These are phyloP conservation scores for Nannoperca obscura DNA, from an alignment of 2,797 vertebrate genomes.

Conservation along the genomic window DNA sequence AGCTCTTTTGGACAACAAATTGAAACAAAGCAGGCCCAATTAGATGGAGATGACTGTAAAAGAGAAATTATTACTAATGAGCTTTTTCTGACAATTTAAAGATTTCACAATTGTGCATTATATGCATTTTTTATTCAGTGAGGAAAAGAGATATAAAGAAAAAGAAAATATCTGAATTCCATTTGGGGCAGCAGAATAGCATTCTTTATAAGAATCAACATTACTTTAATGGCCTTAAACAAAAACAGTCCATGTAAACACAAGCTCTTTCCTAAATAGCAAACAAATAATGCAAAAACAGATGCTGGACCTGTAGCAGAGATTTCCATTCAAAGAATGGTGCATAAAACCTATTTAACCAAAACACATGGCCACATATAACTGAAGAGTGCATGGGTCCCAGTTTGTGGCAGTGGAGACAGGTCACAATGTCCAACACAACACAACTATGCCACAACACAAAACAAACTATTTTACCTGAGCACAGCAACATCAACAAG, in stretches of 20 bases:
- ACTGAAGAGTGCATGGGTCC: neutral
- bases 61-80: neutral
- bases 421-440: conserved; percentile 30
- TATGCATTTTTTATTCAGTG: neutral
- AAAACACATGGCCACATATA: neutral
- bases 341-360: too few relatives aligned
- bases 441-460: conserved; percentile 52
- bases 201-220: neutral
- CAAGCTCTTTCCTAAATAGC: neutral
- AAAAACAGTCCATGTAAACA: neutral
- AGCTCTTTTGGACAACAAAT: neutral
- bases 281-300: neutral
- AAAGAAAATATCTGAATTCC: neutral
- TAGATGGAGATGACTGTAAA: neutral
- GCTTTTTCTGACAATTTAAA: neutral
- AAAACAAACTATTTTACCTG: conserved; percentile 75
- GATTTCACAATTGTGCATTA: too few relatives aligned
- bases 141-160: neutral
- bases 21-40: neutral
- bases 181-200: neutral
- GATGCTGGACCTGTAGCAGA: neutral
- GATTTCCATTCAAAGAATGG: neutral
- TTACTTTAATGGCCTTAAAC: neutral
- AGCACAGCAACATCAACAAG: conserved; percentile 75
- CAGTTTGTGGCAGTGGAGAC: conserved; percentile 31